These are phyloP conservation scores for Leucozona laternaria DNA, from an alignment of 2,888 invertebrate genomes.

Conservation along the genomic window DNA sequence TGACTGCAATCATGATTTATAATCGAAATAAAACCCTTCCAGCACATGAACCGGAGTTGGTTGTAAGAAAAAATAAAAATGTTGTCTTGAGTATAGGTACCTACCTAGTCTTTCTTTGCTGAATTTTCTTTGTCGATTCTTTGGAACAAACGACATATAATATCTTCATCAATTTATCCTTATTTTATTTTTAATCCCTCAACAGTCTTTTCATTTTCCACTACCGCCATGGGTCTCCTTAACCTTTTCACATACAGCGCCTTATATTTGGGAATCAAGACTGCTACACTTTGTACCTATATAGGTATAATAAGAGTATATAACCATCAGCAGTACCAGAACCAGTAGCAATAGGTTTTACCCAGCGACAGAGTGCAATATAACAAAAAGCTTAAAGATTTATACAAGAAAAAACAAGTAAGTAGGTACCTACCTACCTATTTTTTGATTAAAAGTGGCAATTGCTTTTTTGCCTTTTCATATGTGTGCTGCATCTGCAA, in stretches of 20 bases:
- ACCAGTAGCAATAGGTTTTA: slow-evolving; percentile 33
- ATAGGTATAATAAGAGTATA: no score
- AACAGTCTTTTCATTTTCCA: slow-evolving; percentile 22
- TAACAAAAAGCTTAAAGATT: slow-evolving; percentile 12
- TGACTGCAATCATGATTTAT: slow-evolving; percentile 51
- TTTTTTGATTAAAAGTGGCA: slow-evolving; percentile 73
- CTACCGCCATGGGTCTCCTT: slow-evolving; percentile 27
- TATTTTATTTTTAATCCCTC: slow-evolving; percentile 34
- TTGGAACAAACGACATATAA: slow-evolving; percentile 48
- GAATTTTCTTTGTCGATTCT: slow-evolving; percentile 15
- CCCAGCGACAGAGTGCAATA: not conserved
- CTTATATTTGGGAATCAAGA: not conserved
- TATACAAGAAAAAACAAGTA: not conserved
- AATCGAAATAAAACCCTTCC: slow-evolving; percentile 41
- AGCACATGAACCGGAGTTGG: not conserved
- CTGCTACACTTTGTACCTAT: no score
- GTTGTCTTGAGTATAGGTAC: slow-evolving; percentile 6
- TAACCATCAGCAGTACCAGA: no score
- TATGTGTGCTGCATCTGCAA: not conserved
- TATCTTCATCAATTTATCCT: slow-evolving; percentile 56
- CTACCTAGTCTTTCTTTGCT: not conserved
- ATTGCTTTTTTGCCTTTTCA: slow-evolving; percentile 58
- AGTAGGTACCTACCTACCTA: slow-evolving; percentile 16
- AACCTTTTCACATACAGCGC: slow-evolving; percentile 48
- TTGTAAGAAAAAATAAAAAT: not conserved